A percentile compares a stretch with the other conserved stretches of the same genome.
These are phyloP conservation scores for Criorhina ranunculi DNA, from an alignment of 2,888 invertebrate genomes.

Conservation along the genomic window DNA sequence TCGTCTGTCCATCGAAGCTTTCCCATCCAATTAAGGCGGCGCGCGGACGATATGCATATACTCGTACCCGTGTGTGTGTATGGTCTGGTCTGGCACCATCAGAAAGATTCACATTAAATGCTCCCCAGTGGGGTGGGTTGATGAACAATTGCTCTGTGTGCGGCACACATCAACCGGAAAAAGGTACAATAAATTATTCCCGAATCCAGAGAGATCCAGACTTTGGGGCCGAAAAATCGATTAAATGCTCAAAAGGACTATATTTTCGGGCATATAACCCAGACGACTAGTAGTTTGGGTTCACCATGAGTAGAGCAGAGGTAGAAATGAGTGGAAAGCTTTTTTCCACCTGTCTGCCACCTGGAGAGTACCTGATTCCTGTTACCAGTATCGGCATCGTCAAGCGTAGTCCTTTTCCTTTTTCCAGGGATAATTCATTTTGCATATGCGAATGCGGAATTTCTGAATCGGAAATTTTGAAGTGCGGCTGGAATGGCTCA, in stretches of 20 bases:
- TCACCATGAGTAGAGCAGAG: background rate
- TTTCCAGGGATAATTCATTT: constrained; percentile 69
- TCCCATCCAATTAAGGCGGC: constrained; percentile 71
- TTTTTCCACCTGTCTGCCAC: constrained; percentile 75
- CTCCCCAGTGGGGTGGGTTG: constrained; percentile 25
- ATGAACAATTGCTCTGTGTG: constrained; percentile 66
- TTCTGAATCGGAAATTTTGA: constrained; percentile 74
- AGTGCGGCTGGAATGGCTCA: constrained; percentile 42
- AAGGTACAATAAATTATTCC: constrained; percentile 76
- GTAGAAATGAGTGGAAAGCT: constrained; percentile 68
- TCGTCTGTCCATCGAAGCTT: constrained; percentile 62
- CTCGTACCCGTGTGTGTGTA: constrained; percentile 8
- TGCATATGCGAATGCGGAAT: constrained; percentile 73
- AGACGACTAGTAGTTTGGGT: constrained; percentile 46
- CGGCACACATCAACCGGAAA: constrained; percentile 75
- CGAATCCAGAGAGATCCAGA: constrained; percentile 66
- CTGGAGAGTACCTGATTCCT: constrained; percentile 65
- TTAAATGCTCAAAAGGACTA: constrained; percentile 72
- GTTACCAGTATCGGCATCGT: constrained; percentile 16
- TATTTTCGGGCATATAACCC: constrained; percentile 67
- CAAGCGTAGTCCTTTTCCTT: constrained; percentile 26
- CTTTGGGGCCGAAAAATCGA: constrained; percentile 70
- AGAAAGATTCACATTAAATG: constrained; percentile 51
- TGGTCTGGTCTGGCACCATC: constrained; percentile 28
- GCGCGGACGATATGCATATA: background rate